Evolutionary conservation across 2,113 vertebrate genomes (phyloP).

Genomic region (Spermophilus dauricus): DNA sequence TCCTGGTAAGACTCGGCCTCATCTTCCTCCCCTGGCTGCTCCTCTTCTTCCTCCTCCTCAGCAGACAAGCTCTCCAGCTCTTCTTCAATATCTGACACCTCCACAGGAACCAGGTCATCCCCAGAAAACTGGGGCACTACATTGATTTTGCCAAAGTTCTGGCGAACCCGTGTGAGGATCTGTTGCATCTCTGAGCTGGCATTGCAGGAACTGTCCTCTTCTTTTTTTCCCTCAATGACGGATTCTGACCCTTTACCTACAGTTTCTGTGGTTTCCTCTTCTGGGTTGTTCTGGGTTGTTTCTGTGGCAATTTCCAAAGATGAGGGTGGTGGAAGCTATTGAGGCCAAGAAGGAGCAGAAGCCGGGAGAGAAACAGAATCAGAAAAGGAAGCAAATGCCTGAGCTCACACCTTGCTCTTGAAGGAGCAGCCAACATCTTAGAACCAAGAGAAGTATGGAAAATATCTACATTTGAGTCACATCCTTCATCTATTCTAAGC

Average conservation of each 20-base stretch:
- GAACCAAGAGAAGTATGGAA: not conserved
- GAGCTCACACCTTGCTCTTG: not conserved
- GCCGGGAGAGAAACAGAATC: not conserved
- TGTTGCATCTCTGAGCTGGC: constrained; percentile 88
- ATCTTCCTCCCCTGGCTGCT: fast-evolving
- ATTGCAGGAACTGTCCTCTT: constrained; percentile 60
- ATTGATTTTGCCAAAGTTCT: constrained; percentile 97
- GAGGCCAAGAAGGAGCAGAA: not conserved
- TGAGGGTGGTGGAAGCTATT: constrained; percentile 69
- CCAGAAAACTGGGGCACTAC: constrained; percentile 95
- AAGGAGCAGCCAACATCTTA: not conserved
- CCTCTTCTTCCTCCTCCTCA: constrained; percentile 86
- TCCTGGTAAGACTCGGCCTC: not conserved
- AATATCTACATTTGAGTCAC: not conserved
- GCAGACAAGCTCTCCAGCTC: constrained; percentile 85
- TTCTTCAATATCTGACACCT: constrained; percentile 91
- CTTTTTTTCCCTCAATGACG: constrained; percentile 39
- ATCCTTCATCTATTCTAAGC: not conserved
- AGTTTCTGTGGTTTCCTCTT: not conserved
- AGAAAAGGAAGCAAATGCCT: constrained; percentile 20
- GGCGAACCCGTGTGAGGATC: constrained; percentile 92
- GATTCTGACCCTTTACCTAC: constrained; percentile 16
- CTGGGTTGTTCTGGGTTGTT: constrained; percentile 32
- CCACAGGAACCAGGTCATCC: constrained; percentile 96
- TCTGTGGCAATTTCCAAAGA: constrained; percentile 53